Conservation (phyloP, 2,113 vertebrate species). For the Xyrauchen texanus region DNA sequence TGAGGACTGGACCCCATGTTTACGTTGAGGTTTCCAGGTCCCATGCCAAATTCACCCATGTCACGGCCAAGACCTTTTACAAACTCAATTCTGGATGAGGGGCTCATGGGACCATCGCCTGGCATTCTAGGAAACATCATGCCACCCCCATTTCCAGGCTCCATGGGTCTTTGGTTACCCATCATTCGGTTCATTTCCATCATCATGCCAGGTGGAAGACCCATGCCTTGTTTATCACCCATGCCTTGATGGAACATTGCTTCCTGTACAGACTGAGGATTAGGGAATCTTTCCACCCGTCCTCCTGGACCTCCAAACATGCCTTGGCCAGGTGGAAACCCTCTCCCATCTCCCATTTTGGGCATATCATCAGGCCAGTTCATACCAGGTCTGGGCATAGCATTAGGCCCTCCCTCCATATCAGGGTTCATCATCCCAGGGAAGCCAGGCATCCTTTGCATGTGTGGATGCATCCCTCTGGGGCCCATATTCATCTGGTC, state of each 20-base stretch:
- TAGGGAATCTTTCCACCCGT: slow-evolving; percentile 92
- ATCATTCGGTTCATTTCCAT: slow-evolving; percentile 95
- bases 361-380: slow-evolving; percentile 96
- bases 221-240: slow-evolving; percentile 89
- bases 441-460: slow-evolving; percentile 93
- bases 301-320: slow-evolving; percentile 93
- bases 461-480: slow-evolving; percentile 88
- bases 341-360: slow-evolving; percentile 90
- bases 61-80: slow-evolving; percentile 82
- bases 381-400: slow-evolving; percentile 84
- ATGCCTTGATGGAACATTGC: slow-evolving; percentile 95
- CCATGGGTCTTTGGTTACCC: slow-evolving; percentile 89
- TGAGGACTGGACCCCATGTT: slow-evolving; percentile 85
- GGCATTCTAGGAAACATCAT: slow-evolving; percentile 93
- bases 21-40: slow-evolving; percentile 81
- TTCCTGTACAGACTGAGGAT: slow-evolving; percentile 90
- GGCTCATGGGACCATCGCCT: slow-evolving; percentile 92
- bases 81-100: slow-evolving; percentile 89
- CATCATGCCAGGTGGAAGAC: slow-evolving; percentile 87
- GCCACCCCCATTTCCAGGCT: slow-evolving; percentile 83
- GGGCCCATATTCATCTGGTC: slow-evolving; percentile 92
- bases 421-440: slow-evolving; percentile 95
- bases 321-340: slow-evolving; percentile 88
- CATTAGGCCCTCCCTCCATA: slow-evolving; percentile 88
- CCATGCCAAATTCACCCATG: slow-evolving; percentile 91